Percentiles rank a stretch among this genome's conserved stretches.
These are phyloP conservation scores for Gallinago jamesoni DNA, from an alignment of 2,113 vertebrate genomes.

Conservation along the genomic window DNA sequence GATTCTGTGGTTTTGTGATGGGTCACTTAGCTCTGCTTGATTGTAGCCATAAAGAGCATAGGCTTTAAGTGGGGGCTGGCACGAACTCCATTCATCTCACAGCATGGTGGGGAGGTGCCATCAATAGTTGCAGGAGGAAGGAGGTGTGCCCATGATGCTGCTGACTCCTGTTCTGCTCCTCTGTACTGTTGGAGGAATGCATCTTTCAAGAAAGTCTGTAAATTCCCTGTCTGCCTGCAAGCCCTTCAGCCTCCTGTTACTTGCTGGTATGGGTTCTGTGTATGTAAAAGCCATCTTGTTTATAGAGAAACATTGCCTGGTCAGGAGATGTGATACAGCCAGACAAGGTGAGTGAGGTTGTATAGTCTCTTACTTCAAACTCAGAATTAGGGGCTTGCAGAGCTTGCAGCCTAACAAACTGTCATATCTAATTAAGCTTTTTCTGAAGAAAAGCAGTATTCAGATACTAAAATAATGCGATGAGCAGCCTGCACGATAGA, in stretches of 20 bases:
- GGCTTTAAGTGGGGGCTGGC: background rate
- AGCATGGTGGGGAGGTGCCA: background rate
- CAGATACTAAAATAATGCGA: background rate
- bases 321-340: background rate
- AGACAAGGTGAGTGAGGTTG: background rate
- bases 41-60: rapidly evolving
- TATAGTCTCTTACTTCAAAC: background rate
- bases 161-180: background rate
- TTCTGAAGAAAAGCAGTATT: background rate
- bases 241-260: background rate
- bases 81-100: background rate
- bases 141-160: background rate
- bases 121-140: background rate
- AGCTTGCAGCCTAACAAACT: background rate
- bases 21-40: background rate
- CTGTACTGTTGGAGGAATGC: background rate
- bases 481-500: background rate
- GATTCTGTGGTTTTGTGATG: rapidly evolving
- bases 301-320: background rate
- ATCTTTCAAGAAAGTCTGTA: background rate
- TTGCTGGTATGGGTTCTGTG: background rate
- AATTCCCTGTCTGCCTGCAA: background rate
- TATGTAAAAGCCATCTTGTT: background rate
- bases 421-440: background rate
- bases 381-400: background rate